phyloP scores from a whole-genome alignment of 2,113 vertebrate genomes.

The Hemiprocne comata region DNA sequence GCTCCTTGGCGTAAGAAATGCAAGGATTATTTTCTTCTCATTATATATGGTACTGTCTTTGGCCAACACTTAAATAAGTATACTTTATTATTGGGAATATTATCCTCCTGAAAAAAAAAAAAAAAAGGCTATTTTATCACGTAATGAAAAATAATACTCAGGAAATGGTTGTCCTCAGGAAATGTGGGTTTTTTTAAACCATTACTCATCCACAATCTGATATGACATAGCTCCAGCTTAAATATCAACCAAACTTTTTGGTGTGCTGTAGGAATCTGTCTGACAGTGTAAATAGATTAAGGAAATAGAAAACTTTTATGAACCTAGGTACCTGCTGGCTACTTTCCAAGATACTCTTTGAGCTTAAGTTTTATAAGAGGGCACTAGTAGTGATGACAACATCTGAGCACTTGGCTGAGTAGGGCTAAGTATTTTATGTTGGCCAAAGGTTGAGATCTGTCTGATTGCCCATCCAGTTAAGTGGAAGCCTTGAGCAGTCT shows the following conservation, averaged over 20 bases:
- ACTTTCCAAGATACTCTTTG: neutral
- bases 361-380: neutral
- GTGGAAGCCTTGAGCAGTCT: neutral
- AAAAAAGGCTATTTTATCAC: conserved; percentile 21
- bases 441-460: neutral
- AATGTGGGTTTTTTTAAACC: neutral
- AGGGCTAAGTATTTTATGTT: neutral
- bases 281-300: neutral
- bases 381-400: neutral
- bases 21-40: neutral
- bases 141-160: conserved; percentile 16
- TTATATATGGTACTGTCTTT: neutral
- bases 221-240: conserved; percentile 51
- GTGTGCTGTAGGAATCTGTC: neutral
- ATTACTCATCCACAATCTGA: conserved; percentile 21
- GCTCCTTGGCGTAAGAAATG: neutral
- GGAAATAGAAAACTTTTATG: neutral
- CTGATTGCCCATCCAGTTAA: neutral
- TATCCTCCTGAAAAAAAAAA: too few relatives aligned
- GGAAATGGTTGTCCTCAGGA: conserved; percentile 4
- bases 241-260: conserved; percentile 41
- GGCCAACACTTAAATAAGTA: neutral
- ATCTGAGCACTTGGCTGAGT: neutral
- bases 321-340: neutral
- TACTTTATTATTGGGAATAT: conserved; percentile 12